Conservation (phyloP, 2,888 invertebrate species). For the Patella caerulea region DNA sequence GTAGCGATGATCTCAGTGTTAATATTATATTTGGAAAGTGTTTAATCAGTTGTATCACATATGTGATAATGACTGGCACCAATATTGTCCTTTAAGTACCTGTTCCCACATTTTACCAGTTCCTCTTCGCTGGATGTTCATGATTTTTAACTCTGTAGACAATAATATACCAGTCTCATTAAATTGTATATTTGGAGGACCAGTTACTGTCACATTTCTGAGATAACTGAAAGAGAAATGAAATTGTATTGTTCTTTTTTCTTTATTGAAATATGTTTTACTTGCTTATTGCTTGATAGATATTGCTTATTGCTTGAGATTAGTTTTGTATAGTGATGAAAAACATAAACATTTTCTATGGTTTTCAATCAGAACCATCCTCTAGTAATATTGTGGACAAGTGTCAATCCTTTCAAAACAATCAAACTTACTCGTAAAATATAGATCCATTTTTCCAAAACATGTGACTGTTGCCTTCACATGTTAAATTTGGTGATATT, state of each 20-base stretch:
- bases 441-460: slow-evolving; percentile 45
- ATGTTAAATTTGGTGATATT: slow-evolving; percentile 29
- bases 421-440: slow-evolving; percentile 42
- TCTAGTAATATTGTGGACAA: too few relatives aligned
- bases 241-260: background rate
- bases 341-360: too few relatives aligned
- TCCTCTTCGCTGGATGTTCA: slow-evolving; percentile 21
- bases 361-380: too few relatives aligned
- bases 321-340: too few relatives aligned
- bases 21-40: too few relatives aligned
- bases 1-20: too few relatives aligned
- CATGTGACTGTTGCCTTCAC: slow-evolving; percentile 24
- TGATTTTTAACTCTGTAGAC: slow-evolving; percentile 17
- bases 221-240: slow-evolving; percentile 16
- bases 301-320: too few relatives aligned
- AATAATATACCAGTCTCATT: slow-evolving; percentile 20
- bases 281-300: background rate
- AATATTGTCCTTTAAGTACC: too few relatives aligned
- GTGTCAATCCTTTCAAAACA: background rate
- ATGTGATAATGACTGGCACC: too few relatives aligned
- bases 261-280: background rate
- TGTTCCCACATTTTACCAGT: slow-evolving; percentile 18
- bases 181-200: slow-evolving; percentile 17
- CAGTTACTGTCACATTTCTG: slow-evolving; percentile 20
- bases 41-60: too few relatives aligned